Evolutionary conservation across 2,797 vertebrate species (phyloP), one percentile per base, ranked within the genome.

Genomic region (Lacerta viridis): DNA sequence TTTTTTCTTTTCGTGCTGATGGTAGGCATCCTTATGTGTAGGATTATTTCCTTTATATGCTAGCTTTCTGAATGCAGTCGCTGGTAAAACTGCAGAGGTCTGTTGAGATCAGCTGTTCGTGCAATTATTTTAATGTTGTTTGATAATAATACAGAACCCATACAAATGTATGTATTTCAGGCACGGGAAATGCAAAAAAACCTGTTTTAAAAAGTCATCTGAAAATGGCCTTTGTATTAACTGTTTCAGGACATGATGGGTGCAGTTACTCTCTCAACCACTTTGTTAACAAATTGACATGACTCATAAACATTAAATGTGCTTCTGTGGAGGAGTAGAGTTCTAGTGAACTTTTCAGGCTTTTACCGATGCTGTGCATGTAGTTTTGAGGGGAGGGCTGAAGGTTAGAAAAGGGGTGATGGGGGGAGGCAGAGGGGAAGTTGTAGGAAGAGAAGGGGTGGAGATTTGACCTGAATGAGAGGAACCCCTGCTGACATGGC

Each of bases 401-500:
- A 92, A 68, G 89, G 3, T 25, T 90, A 50, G 93, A 90, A 92
- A 95, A 93, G 36, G 50, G 94, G 91, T 88, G 87, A 78, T 18
- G 91, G 84, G 89, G 89, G 87, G 87, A 88, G 88, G 93, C 94
- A 91, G 94, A 90, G 39, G 92, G 94, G 95, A 97, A 96, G 96
- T 93, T 95, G 93, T 93, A 91, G 93, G 94, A 93, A 97, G 96
- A 98, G 91, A 93, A 90, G 68, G 94, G 94, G 96, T 96, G 97
- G 95, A 97, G 97, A 89, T 97, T 95, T 96, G 94, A 97, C 80
- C 93, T 95, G 95, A 94, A 95, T 50, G 96, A 98, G 97, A 96
- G 96, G 97, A 98, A 93, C 96, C 96, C 97, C 97, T 85, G 96
- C 97, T 96, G 97, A 96, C 97, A 95, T 78, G 93, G 96, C 96